phyloP scores from a whole-genome alignment of 2,113 vertebrate species.

The Cricetomys ansorgei region DNA sequence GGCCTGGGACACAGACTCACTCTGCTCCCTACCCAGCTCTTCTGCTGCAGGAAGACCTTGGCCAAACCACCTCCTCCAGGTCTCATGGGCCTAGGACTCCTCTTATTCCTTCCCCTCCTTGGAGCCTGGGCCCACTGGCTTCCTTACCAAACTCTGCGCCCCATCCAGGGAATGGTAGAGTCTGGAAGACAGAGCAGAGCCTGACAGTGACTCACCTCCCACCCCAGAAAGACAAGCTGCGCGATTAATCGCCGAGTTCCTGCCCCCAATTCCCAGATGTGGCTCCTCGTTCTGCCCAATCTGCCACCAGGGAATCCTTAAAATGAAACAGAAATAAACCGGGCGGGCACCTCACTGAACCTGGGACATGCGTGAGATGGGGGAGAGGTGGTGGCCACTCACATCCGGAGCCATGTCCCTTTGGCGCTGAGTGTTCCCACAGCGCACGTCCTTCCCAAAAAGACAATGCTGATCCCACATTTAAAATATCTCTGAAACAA shows the following conservation, averaged over 20 bases:
- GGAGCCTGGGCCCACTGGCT: not conserved
- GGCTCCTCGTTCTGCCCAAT: not conserved
- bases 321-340: slow-evolving; percentile 72
- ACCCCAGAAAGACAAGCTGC: not conserved
- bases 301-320: not conserved
- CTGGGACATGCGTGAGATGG: not conserved
- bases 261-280: not conserved
- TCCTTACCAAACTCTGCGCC: slow-evolving; percentile 9
- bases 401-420: not conserved
- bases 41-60: not conserved
- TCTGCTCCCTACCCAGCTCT: too few species aligned
- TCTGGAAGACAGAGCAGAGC: not conserved
- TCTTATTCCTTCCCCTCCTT: not conserved
- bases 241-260: not conserved
- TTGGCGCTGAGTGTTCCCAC: not conserved
- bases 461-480: slow-evolving; percentile 14
- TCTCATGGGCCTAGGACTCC: not conserved
- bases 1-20: not conserved
- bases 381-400: not conserved
- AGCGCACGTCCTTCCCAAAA: not conserved
- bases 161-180: not conserved
- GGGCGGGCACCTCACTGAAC: slow-evolving; percentile 19
- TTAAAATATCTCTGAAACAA: slow-evolving; percentile 44
- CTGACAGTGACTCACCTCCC: not conserved
- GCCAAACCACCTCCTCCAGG: not conserved